Evolutionary conservation across 2,113 vertebrate species (phyloP).

Genomic region (Silurus asotus): DNA sequence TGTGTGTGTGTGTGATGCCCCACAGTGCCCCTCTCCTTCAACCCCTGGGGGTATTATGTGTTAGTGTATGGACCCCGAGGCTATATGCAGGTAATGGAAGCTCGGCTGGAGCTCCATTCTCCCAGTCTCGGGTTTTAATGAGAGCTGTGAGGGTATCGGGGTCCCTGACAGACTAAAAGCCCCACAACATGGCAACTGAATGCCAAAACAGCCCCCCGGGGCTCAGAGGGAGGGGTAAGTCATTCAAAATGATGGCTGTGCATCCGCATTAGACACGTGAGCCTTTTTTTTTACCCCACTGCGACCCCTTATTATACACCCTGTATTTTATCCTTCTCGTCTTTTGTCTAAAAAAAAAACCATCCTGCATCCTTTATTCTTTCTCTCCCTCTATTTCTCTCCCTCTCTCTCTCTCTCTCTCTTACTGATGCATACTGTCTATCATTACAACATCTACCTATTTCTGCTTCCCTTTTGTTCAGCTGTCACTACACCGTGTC

Average conservation of each 20-base stretch:
- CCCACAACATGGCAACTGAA: constrained; percentile 69
- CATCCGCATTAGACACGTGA: constrained; percentile 75
- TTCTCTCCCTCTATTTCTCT: not conserved
- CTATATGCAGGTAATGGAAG: constrained; percentile 67
- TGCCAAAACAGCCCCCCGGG: constrained; percentile 82
- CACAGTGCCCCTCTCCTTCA: constrained; percentile 46
- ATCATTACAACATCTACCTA: constrained; percentile 40
- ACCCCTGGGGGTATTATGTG: constrained; percentile 52
- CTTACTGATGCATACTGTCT: not conserved
- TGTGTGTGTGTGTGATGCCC: constrained; percentile 36
- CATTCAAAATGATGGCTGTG: constrained; percentile 80
- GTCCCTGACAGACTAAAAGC: constrained; percentile 70
- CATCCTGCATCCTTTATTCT: constrained; percentile 22
- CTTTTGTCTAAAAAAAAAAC: constrained; percentile 23
- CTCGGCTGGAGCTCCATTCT: constrained; percentile 51
- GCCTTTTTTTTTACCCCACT: constrained; percentile 71
- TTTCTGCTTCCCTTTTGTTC: constrained; percentile 27
- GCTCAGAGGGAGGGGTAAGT: constrained; percentile 62
- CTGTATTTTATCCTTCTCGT: constrained; percentile 55
- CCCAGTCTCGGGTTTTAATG: constrained; percentile 69
- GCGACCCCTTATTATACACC: constrained; percentile 59
- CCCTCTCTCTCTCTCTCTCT: not conserved
- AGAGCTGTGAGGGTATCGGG: constrained; percentile 56
- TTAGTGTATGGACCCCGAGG: constrained; percentile 59
- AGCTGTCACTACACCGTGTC: constrained; percentile 9